Percentiles rank a stretch among this genome's conserved stretches.
These are phyloP conservation scores for Chouioia cunea DNA, from an alignment of 2,888 invertebrate species.

Conservation along the genomic window DNA sequence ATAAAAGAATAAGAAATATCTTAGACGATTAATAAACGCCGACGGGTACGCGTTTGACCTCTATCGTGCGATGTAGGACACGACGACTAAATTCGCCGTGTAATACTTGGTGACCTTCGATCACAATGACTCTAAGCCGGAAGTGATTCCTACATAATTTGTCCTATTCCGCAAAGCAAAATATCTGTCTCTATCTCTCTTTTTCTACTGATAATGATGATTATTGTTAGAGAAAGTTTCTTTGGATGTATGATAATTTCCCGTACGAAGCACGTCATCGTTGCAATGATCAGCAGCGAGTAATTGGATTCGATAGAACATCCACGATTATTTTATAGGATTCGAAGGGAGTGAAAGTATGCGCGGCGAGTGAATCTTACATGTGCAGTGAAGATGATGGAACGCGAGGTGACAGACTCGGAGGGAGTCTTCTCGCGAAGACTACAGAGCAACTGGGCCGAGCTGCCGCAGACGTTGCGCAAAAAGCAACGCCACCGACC, in stretches of 20 bases:
- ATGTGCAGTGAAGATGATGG: conserved; percentile 36
- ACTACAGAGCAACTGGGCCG: conserved; percentile 65
- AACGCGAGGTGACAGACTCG: conserved; percentile 62
- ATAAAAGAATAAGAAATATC: not conserved
- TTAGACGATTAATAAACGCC: conserved; percentile 21
- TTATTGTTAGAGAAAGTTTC: conserved; percentile 38
- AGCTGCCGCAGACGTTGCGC: conserved; percentile 66
- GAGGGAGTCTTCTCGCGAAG: conserved; percentile 63
- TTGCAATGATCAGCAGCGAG: not conserved
- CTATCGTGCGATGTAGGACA: not conserved
- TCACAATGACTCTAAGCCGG: conserved; percentile 31
- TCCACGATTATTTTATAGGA: not conserved
- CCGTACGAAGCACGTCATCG: not conserved
- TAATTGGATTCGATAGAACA: not conserved
- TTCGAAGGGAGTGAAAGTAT: conserved; percentile 15
- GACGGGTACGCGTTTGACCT: conserved; percentile 25
- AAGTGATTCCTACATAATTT: conserved; percentile 19
- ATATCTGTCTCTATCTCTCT: not conserved
- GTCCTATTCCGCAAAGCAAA: conserved; percentile 31
- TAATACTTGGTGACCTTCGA: not conserved
- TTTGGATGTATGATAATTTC: conserved; percentile 1
- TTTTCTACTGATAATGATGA: conserved; percentile 30
- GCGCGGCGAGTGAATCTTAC: conserved; percentile 10
- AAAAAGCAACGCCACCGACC: conserved; percentile 64
- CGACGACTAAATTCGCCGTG: not conserved